Evolutionary conservation across 2,113 vertebrate genomes (phyloP).

Genomic region (Corapipo altera): DNA sequence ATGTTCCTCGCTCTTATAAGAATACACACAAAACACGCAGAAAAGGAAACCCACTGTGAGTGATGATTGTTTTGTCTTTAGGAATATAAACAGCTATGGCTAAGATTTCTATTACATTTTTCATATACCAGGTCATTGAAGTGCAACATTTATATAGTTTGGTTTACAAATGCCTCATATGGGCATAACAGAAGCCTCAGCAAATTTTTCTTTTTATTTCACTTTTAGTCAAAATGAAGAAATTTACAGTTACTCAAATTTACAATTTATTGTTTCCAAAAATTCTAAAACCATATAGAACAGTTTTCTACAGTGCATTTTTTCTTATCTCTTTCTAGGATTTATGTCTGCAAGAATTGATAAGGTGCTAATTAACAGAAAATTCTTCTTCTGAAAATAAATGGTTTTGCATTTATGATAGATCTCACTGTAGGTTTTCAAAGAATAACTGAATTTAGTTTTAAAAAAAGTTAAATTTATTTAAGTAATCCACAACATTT

Average conservation of each 20-base stretch:
- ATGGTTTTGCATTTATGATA: neutral
- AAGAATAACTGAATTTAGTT: neutral
- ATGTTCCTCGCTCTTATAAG: neutral
- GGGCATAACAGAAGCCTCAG: neutral
- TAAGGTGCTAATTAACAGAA: neutral
- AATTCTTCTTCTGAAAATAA: neutral
- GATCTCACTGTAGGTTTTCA: neutral
- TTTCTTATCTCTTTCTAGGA: neutral
- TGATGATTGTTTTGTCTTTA: neutral
- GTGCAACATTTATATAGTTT: neutral
- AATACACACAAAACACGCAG: neutral
- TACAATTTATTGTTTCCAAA: neutral
- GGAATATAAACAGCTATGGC: neutral
- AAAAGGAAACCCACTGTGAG: neutral
- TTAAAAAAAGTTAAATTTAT: neutral
- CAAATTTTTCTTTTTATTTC: neutral
- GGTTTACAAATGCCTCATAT: neutral
- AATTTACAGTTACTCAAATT: neutral
- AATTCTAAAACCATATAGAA: neutral
- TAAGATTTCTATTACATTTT: neutral
- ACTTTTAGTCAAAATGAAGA: neutral
- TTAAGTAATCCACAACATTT: neutral
- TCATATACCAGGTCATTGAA: neutral
- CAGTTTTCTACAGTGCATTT: neutral
- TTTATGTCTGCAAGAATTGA: neutral